Percentiles rank a stretch among this genome's conserved stretches.
These are phyloP conservation scores for Actenoides hombroni DNA, from an alignment of 2,113 vertebrate species.

Conservation along the genomic window DNA sequence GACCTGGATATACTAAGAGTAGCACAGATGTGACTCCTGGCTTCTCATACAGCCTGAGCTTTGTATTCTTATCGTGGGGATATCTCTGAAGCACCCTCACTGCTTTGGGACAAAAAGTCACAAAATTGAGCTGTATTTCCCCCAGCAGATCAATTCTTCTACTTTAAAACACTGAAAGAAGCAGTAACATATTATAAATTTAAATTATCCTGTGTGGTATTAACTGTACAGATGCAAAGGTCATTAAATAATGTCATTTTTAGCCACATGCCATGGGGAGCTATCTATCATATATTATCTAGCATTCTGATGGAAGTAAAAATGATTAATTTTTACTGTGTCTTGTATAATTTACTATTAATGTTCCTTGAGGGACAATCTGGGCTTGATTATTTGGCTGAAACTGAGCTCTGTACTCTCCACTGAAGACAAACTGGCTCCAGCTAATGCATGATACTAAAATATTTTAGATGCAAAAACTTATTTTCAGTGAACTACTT, in stretches of 20 bases:
- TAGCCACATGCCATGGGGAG: background rate
- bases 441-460: background rate
- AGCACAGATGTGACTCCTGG: background rate
- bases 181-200: background rate
- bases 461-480: background rate
- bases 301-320: background rate
- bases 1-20: too few species aligned
- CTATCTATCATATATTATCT: background rate
- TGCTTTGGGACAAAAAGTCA: background rate
- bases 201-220: background rate
- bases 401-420: background rate
- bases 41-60: background rate
- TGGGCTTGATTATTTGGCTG: background rate
- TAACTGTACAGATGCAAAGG: background rate
- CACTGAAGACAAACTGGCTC: background rate
- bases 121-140: background rate
- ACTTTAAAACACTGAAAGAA: background rate
- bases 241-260: slow-evolving; percentile 6
- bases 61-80: background rate
- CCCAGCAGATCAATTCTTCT: background rate
- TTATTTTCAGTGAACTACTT: background rate
- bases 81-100: background rate
- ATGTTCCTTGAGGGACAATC: background rate
- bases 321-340: slow-evolving; percentile 12
- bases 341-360: slow-evolving; percentile 6